These are phyloP conservation scores for Hydriomena furcata DNA, from an alignment of 2,888 invertebrate species.

Conservation along the genomic window DNA sequence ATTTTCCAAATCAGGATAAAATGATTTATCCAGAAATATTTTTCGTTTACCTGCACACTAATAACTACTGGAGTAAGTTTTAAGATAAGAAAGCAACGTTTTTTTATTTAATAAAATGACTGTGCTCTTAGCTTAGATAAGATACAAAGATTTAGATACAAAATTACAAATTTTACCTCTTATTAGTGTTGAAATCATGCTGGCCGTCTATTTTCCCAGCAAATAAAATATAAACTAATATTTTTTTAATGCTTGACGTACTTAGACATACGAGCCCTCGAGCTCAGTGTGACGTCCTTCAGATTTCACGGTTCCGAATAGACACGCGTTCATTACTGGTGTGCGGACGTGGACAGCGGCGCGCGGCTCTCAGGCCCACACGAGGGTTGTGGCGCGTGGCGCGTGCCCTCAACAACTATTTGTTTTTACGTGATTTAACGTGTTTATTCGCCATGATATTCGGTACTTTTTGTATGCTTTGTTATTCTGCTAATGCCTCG, in stretches of 20 bases:
- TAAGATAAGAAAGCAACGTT: no score
- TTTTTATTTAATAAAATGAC: no score
- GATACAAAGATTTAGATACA: no score
- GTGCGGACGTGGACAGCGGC: conserved; percentile 37
- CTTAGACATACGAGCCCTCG: conserved; percentile 20
- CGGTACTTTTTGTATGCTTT: conserved; percentile 36
- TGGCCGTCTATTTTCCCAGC: conserved; percentile 8
- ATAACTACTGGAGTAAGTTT: no score
- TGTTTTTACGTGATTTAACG: conserved; percentile 77
- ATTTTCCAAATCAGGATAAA: no score
- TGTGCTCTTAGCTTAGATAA: no score
- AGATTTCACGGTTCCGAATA: conserved; percentile 51
- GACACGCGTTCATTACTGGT: conserved; percentile 66
- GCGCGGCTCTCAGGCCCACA: neutral
- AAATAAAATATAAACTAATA: conserved; percentile 15
- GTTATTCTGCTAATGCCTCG: conserved; percentile 35
- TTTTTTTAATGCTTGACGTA: conserved; percentile 19
- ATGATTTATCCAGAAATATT: no score
- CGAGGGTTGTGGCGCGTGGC: conserved; percentile 28
- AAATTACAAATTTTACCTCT: no score
- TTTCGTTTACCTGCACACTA: no score
- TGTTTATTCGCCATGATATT: conserved; percentile 56
- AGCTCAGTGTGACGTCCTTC: conserved; percentile 44
- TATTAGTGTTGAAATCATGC: no score
- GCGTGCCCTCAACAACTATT: conserved; percentile 54